Percentiles rank a stretch among this genome's conserved stretches.
phyloP scores from a whole-genome alignment of 2,113 vertebrate species.

The Opisthocomus hoazin region DNA sequence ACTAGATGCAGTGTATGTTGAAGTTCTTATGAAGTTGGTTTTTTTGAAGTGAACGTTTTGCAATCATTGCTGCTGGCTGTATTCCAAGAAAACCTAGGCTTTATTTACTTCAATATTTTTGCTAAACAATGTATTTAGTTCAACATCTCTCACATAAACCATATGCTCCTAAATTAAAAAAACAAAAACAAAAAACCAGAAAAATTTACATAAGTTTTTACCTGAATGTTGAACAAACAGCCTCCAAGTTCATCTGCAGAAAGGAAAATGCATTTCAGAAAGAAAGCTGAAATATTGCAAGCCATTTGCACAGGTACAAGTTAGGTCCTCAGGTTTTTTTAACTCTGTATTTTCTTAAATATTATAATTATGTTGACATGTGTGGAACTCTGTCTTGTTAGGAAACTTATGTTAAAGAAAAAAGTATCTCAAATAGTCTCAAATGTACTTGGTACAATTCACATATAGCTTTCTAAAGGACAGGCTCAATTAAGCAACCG shows the following conservation, averaged over 20 bases:
- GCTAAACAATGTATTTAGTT: background rate
- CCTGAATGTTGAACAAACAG: background rate
- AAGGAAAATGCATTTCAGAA: background rate
- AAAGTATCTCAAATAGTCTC: background rate
- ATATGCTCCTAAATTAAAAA: background rate
- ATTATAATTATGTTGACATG: background rate
- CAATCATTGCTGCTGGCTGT: background rate
- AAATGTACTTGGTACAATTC: background rate
- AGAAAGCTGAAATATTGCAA: background rate
- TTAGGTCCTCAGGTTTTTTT: background rate
- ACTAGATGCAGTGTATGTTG: background rate
- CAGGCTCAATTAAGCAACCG: background rate
- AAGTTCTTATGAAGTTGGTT: background rate
- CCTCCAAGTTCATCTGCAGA: background rate
- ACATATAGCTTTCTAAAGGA: background rate
- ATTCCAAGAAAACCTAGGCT: background rate
- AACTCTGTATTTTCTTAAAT: background rate
- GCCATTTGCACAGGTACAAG: background rate
- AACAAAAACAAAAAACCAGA: background rate
- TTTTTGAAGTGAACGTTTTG: background rate
- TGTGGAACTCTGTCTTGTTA: background rate
- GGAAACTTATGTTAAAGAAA: background rate
- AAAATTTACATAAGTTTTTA: background rate
- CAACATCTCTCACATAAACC: background rate
- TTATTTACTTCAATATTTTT: background rate